These are phyloP conservation scores for Leptopilina myrica DNA, from an alignment of 2,888 invertebrate species.

Conservation along the genomic window DNA sequence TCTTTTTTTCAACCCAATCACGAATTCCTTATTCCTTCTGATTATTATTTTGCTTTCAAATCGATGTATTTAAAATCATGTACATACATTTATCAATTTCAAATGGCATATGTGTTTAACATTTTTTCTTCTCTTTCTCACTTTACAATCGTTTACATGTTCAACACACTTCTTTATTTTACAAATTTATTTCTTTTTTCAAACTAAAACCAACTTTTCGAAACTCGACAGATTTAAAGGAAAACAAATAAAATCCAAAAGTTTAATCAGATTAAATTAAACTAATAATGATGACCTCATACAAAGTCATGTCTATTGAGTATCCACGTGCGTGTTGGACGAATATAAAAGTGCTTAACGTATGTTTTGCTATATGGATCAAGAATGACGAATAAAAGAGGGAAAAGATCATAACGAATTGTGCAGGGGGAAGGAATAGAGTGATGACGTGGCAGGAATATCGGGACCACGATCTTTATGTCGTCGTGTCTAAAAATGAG, in stretches of 20 bases:
- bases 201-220: neutral
- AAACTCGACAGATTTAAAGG: neutral
- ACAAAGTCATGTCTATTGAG: slow-evolving; percentile 4
- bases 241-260: neutral
- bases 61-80: slow-evolving; percentile 29
- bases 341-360: slow-evolving; percentile 35
- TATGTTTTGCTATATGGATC: slow-evolving; percentile 31
- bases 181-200: neutral
- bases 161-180: slow-evolving; percentile 21
- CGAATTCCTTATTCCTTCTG: slow-evolving; percentile 30
- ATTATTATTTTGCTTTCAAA: slow-evolving; percentile 39
- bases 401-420: slow-evolving; percentile 50
- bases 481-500: slow-evolving; percentile 43
- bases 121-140: neutral
- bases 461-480: slow-evolving; percentile 53
- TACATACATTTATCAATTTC: slow-evolving; percentile 25
- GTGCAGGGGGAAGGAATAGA: slow-evolving; percentile 28
- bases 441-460: slow-evolving; percentile 53
- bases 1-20: slow-evolving; percentile 31
- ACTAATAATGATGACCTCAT: neutral
- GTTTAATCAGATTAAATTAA: too few relatives aligned
- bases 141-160: slow-evolving; percentile 12
- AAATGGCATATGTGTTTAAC: slow-evolving; percentile 19
- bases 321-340: slow-evolving; percentile 27
- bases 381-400: slow-evolving; percentile 10